phyloP scores from a whole-genome alignment of 2,797 vertebrate genomes.

The Gambusia yucatana region DNA sequence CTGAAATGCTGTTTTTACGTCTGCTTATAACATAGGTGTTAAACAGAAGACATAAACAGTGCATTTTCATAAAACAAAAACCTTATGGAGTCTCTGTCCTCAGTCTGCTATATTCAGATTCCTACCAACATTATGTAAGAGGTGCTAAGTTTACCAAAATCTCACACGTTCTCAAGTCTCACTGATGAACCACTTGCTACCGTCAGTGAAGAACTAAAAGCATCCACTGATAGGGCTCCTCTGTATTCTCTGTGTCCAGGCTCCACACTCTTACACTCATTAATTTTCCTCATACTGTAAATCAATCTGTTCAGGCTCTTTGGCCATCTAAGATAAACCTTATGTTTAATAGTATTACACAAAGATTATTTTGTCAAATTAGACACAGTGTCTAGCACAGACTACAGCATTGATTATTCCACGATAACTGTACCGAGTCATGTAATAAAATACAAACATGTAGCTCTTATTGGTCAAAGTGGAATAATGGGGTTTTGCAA shows the following conservation, averaged over 20 bases:
- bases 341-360: neutral
- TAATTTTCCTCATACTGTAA: neutral
- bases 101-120: slow-evolving; percentile 28
- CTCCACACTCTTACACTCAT: neutral
- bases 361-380: neutral
- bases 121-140: slow-evolving; percentile 52
- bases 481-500: neutral
- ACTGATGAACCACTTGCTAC: slow-evolving; percentile 17
- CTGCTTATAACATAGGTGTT: neutral
- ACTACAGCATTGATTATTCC: neutral
- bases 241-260: neutral
- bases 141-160: slow-evolving; percentile 42
- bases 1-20: neutral
- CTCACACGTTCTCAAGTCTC: slow-evolving; percentile 26
- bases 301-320: neutral
- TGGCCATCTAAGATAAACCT: neutral
- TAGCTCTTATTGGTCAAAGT: neutral
- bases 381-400: neutral
- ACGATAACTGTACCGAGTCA: neutral
- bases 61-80: slow-evolving; percentile 39
- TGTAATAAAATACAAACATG: neutral
- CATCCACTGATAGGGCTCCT: neutral
- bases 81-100: slow-evolving; percentile 53
- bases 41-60: neutral
- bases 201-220: slow-evolving; percentile 2